Percentiles rank a stretch among this genome's conserved stretches.
Evolutionary conservation across 2,888 invertebrate genomes (phyloP).

Genomic region (Synergus umbraculus): DNA sequence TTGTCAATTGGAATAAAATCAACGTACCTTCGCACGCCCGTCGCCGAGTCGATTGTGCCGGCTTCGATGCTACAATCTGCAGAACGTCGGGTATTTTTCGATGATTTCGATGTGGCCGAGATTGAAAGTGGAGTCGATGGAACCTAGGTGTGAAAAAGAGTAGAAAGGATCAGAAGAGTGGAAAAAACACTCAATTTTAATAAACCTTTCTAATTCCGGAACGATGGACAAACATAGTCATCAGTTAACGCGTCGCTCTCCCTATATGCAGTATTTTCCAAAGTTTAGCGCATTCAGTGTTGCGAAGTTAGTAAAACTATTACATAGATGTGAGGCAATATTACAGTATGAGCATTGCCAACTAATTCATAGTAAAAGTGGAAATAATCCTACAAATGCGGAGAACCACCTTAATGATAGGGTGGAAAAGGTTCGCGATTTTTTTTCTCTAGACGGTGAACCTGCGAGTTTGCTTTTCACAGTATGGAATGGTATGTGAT

Average conservation of each 20-base stretch:
- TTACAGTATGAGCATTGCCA: no score
- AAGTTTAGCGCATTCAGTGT: neutral
- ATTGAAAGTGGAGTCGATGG: conserved; percentile 32
- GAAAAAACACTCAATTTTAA: conserved; percentile 21
- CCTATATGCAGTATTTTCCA: no score
- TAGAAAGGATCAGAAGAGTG: conserved; percentile 41
- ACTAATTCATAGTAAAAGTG: no score
- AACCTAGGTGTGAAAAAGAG: conserved; percentile 22
- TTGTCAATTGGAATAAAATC: conserved; percentile 39
- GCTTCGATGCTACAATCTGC: neutral
- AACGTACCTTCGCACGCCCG: neutral
- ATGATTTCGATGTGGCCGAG: conserved; percentile 39
- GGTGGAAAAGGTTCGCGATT: neutral
- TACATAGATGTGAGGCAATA: no score
- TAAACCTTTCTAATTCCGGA: conserved; percentile 14
- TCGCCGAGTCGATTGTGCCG: conserved; percentile 8
- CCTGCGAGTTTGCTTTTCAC: neutral
- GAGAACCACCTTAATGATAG: neutral
- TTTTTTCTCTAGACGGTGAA: neutral
- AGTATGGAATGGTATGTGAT: conserved; percentile 42
- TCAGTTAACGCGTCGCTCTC: conserved; percentile 26
- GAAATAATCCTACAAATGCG: neutral
- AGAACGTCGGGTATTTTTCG: neutral
- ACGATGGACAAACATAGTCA: neutral
- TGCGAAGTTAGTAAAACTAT: no score